A percentile compares a stretch with the other conserved stretches of the same genome.
Evolutionary conservation across 1,140 invertebrate genomes (phyloP).

Genomic region (Mizuhopecten yessoensis): DNA sequence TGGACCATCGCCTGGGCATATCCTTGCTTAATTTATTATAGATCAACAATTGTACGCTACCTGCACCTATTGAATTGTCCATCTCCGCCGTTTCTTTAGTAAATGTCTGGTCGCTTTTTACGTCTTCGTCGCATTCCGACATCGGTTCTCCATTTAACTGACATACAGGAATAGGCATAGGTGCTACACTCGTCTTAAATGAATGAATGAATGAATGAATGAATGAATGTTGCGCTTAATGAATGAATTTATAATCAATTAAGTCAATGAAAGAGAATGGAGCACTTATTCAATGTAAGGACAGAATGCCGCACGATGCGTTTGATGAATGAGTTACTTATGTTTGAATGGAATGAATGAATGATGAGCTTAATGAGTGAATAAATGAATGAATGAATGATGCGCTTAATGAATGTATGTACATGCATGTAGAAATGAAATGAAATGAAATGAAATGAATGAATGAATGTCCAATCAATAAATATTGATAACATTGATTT

Average conservation of each 20-base stretch:
- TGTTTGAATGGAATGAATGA: neutral
- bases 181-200: neutral
- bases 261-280: neutral
- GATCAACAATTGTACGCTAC: no score
- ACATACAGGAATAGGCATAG: slow-evolving; percentile 19
- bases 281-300: no score
- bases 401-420: no score
- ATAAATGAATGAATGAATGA: neutral
- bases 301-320: no score
- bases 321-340: no score
- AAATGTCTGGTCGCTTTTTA: neutral
- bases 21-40: no score
- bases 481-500: no score
- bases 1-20: no score
- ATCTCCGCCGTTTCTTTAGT: neutral
- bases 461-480: no score
- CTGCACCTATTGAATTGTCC: neutral
- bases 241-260: neutral
- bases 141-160: slow-evolving; percentile 16
- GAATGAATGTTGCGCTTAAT: neutral
- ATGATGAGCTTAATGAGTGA: neutral
- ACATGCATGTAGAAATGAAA: no score
- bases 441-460: no score
- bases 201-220: neutral
- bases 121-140: neutral